These are phyloP conservation scores for Drosophila arizonae DNA, from an alignment of 1,140 invertebrate species.

Conservation along the genomic window DNA sequence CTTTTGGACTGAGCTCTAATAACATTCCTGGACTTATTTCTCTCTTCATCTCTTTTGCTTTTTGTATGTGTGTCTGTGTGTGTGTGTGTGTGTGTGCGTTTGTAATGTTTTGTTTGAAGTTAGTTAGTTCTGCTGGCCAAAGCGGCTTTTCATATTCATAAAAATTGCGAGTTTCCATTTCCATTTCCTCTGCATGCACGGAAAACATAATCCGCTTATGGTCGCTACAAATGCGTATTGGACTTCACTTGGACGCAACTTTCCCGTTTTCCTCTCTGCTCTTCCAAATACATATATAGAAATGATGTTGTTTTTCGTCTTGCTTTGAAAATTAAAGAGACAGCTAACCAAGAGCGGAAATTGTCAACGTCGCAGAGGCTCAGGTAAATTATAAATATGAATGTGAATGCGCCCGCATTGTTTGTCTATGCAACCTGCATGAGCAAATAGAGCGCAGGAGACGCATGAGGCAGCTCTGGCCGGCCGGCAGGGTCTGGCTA, in stretches of 20 bases:
- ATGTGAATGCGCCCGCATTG: slow-evolving; percentile 6
- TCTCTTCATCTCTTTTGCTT: not conserved
- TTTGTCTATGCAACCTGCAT: slow-evolving; percentile 47
- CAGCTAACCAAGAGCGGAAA: slow-evolving; percentile 42
- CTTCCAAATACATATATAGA: not conserved
- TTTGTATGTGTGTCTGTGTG: not conserved
- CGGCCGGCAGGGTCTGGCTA: no score
- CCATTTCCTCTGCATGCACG: slow-evolving; percentile 53
- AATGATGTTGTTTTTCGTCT: slow-evolving; percentile 50
- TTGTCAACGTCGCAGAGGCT: slow-evolving; percentile 35
- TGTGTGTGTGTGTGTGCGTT: not conserved
- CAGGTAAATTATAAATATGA: slow-evolving; percentile 43
- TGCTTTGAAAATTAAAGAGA: slow-evolving; percentile 59
- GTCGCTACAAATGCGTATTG: slow-evolving; percentile 62
- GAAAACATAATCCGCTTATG: slow-evolving; percentile 70
- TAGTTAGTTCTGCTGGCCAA: slow-evolving; percentile 70
- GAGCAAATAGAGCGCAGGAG: slow-evolving; percentile 7
- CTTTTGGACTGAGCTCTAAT: slow-evolving; percentile 65
- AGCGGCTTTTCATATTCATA: slow-evolving; percentile 79
- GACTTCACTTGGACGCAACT: slow-evolving; percentile 49
- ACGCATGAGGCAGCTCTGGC: slow-evolving; percentile 1
- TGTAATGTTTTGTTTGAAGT: slow-evolving; percentile 70
- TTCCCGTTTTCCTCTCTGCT: not conserved
- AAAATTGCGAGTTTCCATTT: slow-evolving; percentile 76
- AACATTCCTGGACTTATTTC: slow-evolving; percentile 44